These are phyloP conservation scores for Dolichomitus sp. DNA, from an alignment of 2,888 invertebrate genomes.

Conservation along the genomic window DNA sequence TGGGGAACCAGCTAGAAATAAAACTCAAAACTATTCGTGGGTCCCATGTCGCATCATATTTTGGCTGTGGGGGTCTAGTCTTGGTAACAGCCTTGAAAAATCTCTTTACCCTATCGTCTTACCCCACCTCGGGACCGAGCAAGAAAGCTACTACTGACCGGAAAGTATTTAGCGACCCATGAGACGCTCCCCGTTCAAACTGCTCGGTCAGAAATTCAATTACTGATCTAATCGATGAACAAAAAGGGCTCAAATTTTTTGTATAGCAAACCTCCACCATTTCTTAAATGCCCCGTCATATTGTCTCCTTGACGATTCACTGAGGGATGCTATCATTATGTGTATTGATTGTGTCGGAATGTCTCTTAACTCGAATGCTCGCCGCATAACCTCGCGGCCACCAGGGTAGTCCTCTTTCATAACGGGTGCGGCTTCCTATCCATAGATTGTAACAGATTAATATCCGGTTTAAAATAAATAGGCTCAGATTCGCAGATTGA, in stretches of 20 bases:
- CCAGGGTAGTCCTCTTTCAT: slow-evolving; percentile 13
- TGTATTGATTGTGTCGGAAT: slow-evolving; percentile 19
- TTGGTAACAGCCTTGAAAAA: no score
- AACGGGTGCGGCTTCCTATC: slow-evolving; percentile 27
- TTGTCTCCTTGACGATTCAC: slow-evolving; percentile 49
- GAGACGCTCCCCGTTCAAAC: slow-evolving; percentile 53
- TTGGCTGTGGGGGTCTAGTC: no score
- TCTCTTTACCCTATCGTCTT: no score
- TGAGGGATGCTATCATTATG: slow-evolving; percentile 42
- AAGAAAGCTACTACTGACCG: slow-evolving; percentile 58
- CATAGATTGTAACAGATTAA: slow-evolving; percentile 35
- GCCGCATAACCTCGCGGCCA: slow-evolving; percentile 45
- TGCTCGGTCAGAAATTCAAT: slow-evolving; percentile 48
- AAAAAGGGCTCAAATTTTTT: slow-evolving; percentile 3
- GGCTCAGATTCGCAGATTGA: not conserved
- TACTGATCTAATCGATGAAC: slow-evolving; percentile 10
- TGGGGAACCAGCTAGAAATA: no score
- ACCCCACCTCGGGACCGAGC: slow-evolving; percentile 25
- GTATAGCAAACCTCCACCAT: slow-evolving; percentile 52
- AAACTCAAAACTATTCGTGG: no score
- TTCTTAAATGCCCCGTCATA: slow-evolving; percentile 57
- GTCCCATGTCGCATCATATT: no score
- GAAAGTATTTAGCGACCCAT: slow-evolving; percentile 60
- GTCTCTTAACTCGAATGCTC: slow-evolving; percentile 17
- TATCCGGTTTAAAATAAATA: not conserved